Evolutionary conservation across 1,140 invertebrate genomes (phyloP).

Genomic region (Listronotus oregonensis): DNA sequence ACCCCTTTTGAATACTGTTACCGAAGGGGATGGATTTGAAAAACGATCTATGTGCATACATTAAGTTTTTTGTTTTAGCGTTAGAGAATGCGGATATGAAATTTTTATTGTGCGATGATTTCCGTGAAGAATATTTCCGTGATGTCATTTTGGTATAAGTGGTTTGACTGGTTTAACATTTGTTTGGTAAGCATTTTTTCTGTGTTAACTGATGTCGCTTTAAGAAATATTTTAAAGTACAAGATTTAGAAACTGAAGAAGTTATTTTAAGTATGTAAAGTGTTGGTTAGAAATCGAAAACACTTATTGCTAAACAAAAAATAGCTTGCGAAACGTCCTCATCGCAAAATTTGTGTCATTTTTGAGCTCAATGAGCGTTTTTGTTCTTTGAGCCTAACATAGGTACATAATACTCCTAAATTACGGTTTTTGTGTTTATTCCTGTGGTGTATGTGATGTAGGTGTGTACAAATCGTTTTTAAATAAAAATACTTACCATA

Average conservation of each 20-base stretch:
- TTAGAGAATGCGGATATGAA: conserved; percentile 41
- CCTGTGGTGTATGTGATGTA: not conserved
- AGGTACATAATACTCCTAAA: no score
- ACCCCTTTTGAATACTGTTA: conserved; percentile 14
- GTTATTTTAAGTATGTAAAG: no score
- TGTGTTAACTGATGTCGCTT: not conserved
- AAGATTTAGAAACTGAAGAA: no score
- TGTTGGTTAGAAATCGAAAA: no score
- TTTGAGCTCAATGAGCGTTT: no score
- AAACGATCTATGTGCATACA: conserved; percentile 36
- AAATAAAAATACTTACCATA: conserved; percentile 43
- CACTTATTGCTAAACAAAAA: no score
- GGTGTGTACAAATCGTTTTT: conserved; percentile 9
- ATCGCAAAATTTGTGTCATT: no score
- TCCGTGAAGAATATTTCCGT: not conserved
- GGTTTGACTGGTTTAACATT: conserved; percentile 25
- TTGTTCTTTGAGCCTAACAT: no score
- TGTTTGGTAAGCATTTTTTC: not conserved
- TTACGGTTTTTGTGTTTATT: not conserved
- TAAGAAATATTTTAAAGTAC: no score
- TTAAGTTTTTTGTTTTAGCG: conserved; percentile 44
- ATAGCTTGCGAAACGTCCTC: no score
- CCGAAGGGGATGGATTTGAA: conserved; percentile 39
- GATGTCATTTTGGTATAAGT: conserved; percentile 22
- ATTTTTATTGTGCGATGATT: conserved; percentile 37